Percentiles rank a stretch among this genome's conserved stretches.
Evolutionary conservation across 1,140 invertebrate species (phyloP).

Genomic region (Heliconius congener): DNA sequence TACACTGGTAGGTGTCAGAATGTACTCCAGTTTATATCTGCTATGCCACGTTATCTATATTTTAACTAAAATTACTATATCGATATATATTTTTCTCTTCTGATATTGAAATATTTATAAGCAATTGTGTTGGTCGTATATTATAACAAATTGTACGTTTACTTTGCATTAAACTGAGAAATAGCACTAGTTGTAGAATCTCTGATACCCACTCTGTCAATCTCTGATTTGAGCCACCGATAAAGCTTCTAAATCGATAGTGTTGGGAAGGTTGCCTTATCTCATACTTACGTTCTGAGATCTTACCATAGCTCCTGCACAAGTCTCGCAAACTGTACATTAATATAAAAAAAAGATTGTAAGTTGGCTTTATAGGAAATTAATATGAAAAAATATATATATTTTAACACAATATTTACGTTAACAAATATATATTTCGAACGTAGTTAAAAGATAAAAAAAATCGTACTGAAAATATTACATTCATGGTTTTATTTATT

Average conservation of each 20-base stretch:
- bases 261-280: constrained; percentile 40
- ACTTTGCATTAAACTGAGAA: constrained; percentile 18
- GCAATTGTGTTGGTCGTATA: background rate
- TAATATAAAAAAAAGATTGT: background rate
- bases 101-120: constrained; percentile 14
- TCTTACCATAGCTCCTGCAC: constrained; percentile 35
- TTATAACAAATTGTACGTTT: constrained; percentile 5
- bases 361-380: background rate
- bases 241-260: constrained; percentile 46
- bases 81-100: background rate
- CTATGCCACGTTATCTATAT: background rate
- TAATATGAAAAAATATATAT: background rate
- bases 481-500: constrained; percentile 14
- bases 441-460: constrained; percentile 2
- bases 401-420: background rate
- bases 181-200: constrained; percentile 31
- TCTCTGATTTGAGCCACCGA: constrained; percentile 40
- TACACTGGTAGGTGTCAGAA: constrained; percentile 21
- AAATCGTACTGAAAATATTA: constrained; percentile 15
- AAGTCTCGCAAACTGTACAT: constrained; percentile 18
- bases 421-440: background rate
- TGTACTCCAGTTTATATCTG: constrained; percentile 11
- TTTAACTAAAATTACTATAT: background rate
- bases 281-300: constrained; percentile 35
- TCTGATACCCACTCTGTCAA: constrained; percentile 38